Evolutionary conservation across 2,113 vertebrate species (phyloP), one percentile per base, ranked within the genome.

Genomic region (Clarias batrachus): DNA sequence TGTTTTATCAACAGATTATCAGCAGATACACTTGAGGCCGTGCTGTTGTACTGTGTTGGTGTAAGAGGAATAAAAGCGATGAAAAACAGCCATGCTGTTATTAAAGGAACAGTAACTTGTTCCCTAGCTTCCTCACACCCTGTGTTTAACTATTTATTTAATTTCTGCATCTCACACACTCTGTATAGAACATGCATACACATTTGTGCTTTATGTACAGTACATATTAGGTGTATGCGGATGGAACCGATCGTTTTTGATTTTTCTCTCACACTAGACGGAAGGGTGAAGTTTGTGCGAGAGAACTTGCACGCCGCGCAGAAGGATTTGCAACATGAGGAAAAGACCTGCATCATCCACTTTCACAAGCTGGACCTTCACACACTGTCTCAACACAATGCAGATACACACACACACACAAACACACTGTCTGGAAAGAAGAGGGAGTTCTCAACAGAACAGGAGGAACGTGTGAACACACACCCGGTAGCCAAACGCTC

Each of bases 331-430:
- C 37, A 86, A n/a, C 91, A 93, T 37, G 85, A 91, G 23, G 90
- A 91, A 66, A 83, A 87, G 73, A 90, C 66, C 9, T 93, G 89
- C 85, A 94, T 90, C 21, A 91, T 99, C 83, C 97, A 99, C 91
- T 98, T 99, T 91, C 95, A 94, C 87, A 97, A 93, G 90, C 92
- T 95, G 4, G 59, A 92, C 88, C 88, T 84, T n/a, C 91, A 91
- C 90, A 57, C 83, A 89, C 25, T 3, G 2, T 57, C 33, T 19
- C 86, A 89, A 8, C 74, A 82, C 87, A 88, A 65, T 71, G 66
- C 73, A 65, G 71, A 73, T 65, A 30, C 74, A 85, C 89, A 90
- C 91, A 91, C 0, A 1, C 70, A 52, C 14, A 14, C 71, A 48
- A 91, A 91, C 74, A 86, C 91, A 85, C 91, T 89, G 81, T 94